phyloP scores from a whole-genome alignment of 1,140 invertebrate species.

The Lordiphosa stackelbergi region DNA sequence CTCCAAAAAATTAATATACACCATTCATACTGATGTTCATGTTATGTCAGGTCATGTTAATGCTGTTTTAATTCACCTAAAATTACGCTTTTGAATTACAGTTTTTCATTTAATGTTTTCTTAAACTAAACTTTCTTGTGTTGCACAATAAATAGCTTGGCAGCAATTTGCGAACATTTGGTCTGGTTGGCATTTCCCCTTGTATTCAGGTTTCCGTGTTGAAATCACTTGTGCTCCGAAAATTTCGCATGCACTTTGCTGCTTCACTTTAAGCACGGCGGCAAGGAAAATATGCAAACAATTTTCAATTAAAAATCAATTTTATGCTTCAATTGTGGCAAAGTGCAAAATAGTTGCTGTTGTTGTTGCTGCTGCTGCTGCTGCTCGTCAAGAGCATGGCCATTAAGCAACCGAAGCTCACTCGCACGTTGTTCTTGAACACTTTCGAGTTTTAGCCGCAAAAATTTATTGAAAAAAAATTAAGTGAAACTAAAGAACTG shows the following conservation, averaged over 20 bases:
- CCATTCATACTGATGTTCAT: too few relatives aligned
- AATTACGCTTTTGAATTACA: too few relatives aligned
- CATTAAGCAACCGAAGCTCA: conserved; percentile 1
- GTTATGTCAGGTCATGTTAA: too few relatives aligned
- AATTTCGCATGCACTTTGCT: conserved; percentile 38
- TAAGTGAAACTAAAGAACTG: conserved; percentile 37
- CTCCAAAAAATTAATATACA: too few relatives aligned
- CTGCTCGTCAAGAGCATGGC: conserved; percentile 1
- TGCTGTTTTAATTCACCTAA: too few relatives aligned
- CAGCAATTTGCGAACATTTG: not conserved
- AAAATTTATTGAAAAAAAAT: conserved; percentile 41
- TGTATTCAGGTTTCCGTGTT: not conserved
- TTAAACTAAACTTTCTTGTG: too few relatives aligned
- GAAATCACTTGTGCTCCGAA: not conserved
- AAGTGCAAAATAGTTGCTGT: conserved; percentile 64
- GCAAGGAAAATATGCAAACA: conserved; percentile 66
- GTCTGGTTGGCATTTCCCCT: not conserved
- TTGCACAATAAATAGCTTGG: too few relatives aligned
- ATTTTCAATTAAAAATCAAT: conserved; percentile 75
- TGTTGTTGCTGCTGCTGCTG: conserved; percentile 40
- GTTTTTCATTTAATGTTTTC: too few relatives aligned
- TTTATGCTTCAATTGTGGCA: conserved; percentile 71
- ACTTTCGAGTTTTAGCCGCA: conserved; percentile 22
- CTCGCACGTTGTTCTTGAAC: conserved; percentile 15
- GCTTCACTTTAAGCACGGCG: conserved; percentile 2